These are phyloP conservation scores for Lasioglossum lativentre DNA, from an alignment of 2,888 invertebrate genomes.

Conservation along the genomic window DNA sequence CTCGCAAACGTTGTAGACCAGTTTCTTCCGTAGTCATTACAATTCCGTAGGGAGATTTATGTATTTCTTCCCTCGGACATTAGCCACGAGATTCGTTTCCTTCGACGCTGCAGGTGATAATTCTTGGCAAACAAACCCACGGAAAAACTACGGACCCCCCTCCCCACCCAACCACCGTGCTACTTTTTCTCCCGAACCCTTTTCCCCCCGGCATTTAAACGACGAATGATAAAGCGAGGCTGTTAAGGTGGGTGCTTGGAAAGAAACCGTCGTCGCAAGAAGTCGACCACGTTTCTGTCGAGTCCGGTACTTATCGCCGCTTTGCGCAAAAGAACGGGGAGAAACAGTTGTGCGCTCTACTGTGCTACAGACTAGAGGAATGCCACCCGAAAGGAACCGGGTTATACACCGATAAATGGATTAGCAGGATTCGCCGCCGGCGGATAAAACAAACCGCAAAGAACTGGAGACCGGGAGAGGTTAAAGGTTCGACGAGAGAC, in stretches of 20 bases:
- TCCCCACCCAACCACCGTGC: not conserved
- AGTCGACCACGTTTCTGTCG: conserved; percentile 51
- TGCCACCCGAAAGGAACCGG: conserved; percentile 16
- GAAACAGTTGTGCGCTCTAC: conserved; percentile 19
- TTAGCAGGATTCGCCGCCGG: conserved; percentile 75
- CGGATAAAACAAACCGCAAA: conserved; percentile 57
- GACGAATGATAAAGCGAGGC: conserved; percentile 52
- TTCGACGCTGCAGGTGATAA: conserved; percentile 16
- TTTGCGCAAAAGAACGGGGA: conserved; percentile 13
- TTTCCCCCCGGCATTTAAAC: conserved; percentile 58
- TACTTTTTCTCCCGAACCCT: not conserved
- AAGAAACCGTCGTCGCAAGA: conserved; percentile 69
- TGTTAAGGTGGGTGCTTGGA: conserved; percentile 33
- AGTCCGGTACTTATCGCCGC: conserved; percentile 70
- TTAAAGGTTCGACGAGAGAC: conserved; percentile 7
- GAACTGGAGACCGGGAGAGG: not conserved
- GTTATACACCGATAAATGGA: conserved; percentile 77
- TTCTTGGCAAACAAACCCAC: conserved; percentile 26
- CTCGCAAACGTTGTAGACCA: not conserved
- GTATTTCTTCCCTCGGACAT: not conserved
- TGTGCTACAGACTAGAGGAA: conserved; percentile 34
- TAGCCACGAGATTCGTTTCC: not conserved
- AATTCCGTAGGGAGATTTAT: not conserved
- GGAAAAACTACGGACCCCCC: conserved; percentile 7
- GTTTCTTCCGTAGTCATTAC: not conserved